Evolutionary conservation across 1,140 invertebrate species (phyloP).

Genomic region (Musca domestica): DNA sequence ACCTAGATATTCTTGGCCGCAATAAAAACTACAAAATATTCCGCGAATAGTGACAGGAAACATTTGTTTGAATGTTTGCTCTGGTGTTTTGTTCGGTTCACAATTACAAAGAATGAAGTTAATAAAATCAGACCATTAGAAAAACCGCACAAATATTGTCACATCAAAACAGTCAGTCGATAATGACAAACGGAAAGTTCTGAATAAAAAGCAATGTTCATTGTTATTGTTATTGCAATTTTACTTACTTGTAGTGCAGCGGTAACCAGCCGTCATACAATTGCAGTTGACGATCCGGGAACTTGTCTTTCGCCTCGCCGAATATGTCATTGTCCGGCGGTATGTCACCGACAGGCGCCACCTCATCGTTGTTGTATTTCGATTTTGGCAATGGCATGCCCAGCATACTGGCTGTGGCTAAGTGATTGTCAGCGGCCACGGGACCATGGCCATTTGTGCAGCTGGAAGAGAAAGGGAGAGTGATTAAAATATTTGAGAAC

Average conservation of each 20-base stretch:
- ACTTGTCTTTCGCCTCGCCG: slow-evolving; percentile 28
- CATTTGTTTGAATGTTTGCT: too few relatives aligned
- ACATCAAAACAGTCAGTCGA: slow-evolving; percentile 25
- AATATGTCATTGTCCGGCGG: slow-evolving; percentile 26
- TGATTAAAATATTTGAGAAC: too few relatives aligned
- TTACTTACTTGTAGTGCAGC: slow-evolving; percentile 45
- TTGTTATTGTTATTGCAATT: not conserved
- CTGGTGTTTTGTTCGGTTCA: not conserved
- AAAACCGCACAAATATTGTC: not conserved
- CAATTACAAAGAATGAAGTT: slow-evolving; percentile 27
- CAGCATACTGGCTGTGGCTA: slow-evolving; percentile 28
- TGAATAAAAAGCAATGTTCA: not conserved
- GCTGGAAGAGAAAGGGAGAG: slow-evolving; percentile 31
- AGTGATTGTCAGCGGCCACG: not conserved
- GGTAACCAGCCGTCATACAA: slow-evolving; percentile 49
- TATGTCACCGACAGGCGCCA: slow-evolving; percentile 42
- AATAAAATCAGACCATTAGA: not conserved
- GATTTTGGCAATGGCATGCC: slow-evolving; percentile 24
- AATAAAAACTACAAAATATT: too few relatives aligned
- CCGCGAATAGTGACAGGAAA: too few relatives aligned
- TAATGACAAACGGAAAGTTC: not conserved
- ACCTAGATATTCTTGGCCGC: too few relatives aligned
- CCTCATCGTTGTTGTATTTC: slow-evolving; percentile 4
- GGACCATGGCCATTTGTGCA: slow-evolving; percentile 31
- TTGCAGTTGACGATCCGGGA: slow-evolving; percentile 36